phyloP scores from a whole-genome alignment of 2,797 vertebrate species.

The Synaphobranchus kaupii region DNA sequence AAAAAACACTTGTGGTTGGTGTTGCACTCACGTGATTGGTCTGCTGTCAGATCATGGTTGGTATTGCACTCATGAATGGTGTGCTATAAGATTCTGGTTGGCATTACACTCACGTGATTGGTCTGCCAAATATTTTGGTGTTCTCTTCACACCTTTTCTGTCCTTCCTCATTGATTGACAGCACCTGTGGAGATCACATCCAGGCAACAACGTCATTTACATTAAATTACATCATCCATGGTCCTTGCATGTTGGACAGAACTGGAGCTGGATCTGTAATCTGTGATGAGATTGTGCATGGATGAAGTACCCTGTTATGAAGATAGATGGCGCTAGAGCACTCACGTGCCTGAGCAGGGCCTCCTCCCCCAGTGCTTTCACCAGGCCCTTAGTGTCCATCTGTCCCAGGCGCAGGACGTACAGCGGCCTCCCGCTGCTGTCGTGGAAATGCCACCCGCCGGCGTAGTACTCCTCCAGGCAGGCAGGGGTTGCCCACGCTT shows the following conservation, averaged over 20 bases:
- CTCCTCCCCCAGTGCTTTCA: slow-evolving; percentile 79
- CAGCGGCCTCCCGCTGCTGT: slow-evolving; percentile 73
- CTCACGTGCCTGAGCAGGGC: slow-evolving; percentile 74
- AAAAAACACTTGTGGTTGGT: not conserved
- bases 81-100: slow-evolving; percentile 65
- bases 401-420: slow-evolving; percentile 81
- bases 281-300: not conserved
- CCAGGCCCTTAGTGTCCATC: slow-evolving; percentile 81
- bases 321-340: not conserved
- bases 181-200: slow-evolving; percentile 74
- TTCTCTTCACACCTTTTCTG: slow-evolving; percentile 85
- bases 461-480: slow-evolving; percentile 78
- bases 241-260: too few relatives aligned
- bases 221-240: too few relatives aligned
- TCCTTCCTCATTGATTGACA: slow-evolving; percentile 89
- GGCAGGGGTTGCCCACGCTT: slow-evolving; percentile 75
- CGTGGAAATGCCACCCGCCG: slow-evolving; percentile 80
- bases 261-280: not conserved
- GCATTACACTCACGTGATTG: slow-evolving; percentile 85
- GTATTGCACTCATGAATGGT: not conserved
- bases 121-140: slow-evolving; percentile 85
- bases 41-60: not conserved
- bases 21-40: slow-evolving; percentile 36
- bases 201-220: not conserved
- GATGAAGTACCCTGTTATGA: not conserved